These are phyloP conservation scores for Streptopelia turtur DNA, from an alignment of 2,797 vertebrate genomes.

Conservation along the genomic window DNA sequence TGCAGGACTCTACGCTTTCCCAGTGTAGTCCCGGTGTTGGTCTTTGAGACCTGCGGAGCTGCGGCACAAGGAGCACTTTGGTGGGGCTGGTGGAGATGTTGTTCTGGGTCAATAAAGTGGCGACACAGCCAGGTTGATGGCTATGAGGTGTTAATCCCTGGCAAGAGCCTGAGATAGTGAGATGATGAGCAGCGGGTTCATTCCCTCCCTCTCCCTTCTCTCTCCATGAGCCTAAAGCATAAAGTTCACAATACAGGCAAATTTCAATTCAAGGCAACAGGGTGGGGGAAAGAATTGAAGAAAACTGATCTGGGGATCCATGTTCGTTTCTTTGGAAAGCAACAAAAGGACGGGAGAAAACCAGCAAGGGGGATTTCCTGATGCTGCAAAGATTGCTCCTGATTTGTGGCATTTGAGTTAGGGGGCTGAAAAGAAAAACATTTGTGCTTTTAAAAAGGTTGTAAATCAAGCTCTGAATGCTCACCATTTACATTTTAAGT, in stretches of 20 bases:
- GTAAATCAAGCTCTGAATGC: not conserved
- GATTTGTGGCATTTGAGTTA: conserved; percentile 30
- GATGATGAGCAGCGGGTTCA: not conserved
- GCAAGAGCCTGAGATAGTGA: not conserved
- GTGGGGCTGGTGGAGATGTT: accelerated
- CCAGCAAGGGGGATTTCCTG: not conserved
- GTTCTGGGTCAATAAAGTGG: accelerated
- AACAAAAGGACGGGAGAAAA: not conserved
- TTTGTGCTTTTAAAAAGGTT: conserved; percentile 50
- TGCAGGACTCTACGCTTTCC: too few relatives aligned
- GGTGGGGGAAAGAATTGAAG: not conserved
- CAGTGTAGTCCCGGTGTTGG: accelerated
- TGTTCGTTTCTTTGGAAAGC: not conserved
- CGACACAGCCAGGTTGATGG: accelerated
- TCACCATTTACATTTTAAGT: conserved; percentile 64
- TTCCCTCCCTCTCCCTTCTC: not conserved
- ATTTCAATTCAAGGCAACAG: not conserved
- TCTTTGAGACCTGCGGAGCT: accelerated
- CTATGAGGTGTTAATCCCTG: not conserved
- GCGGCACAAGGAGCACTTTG: accelerated
- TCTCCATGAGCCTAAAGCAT: not conserved
- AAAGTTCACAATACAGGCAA: not conserved
- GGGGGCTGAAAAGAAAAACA: conserved; percentile 38
- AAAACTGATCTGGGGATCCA: not conserved
- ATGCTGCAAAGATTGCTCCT: not conserved